These are phyloP conservation scores for Gymnothorax javanicus DNA, from an alignment of 2,797 vertebrate genomes.

Conservation along the genomic window DNA sequence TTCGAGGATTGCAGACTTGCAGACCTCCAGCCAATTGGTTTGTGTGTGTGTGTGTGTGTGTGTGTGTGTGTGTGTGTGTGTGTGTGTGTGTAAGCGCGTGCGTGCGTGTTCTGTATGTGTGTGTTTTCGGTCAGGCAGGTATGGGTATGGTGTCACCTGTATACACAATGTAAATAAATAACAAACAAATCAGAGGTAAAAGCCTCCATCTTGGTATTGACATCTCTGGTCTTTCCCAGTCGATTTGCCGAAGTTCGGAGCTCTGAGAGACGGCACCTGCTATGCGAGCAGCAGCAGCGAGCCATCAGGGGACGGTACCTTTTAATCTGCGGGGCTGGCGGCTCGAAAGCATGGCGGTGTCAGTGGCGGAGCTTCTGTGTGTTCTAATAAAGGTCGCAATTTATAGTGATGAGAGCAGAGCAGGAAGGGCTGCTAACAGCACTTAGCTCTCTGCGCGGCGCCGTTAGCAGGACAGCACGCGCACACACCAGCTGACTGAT, in stretches of 20 bases:
- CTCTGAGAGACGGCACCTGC: background rate
- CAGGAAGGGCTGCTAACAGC: background rate
- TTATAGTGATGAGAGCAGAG: background rate
- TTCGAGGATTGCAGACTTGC: background rate
- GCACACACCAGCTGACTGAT: background rate
- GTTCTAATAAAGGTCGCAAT: background rate
- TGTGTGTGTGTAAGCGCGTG: too few species aligned
- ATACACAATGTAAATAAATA: too few species aligned
- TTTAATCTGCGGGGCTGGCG: background rate
- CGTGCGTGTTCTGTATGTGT: too few species aligned
- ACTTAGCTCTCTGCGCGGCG: background rate
- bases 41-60: too few species aligned
- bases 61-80: too few species aligned
- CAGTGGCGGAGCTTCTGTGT: background rate
- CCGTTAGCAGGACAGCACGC: background rate
- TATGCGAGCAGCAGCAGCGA: background rate
- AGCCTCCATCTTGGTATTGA: too few species aligned
- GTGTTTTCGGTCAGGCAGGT: too few species aligned
- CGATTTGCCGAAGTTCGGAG: too few species aligned
- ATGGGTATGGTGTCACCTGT: background rate
- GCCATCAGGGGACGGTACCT: background rate
- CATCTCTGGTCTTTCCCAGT: too few species aligned
- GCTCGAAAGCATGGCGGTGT: background rate
- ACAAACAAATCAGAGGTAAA: too few species aligned
- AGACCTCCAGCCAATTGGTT: background rate